Base-by-base conservation (phyloP, 2,797 vertebrate species). In the Cheirogaleus major region DNA sequence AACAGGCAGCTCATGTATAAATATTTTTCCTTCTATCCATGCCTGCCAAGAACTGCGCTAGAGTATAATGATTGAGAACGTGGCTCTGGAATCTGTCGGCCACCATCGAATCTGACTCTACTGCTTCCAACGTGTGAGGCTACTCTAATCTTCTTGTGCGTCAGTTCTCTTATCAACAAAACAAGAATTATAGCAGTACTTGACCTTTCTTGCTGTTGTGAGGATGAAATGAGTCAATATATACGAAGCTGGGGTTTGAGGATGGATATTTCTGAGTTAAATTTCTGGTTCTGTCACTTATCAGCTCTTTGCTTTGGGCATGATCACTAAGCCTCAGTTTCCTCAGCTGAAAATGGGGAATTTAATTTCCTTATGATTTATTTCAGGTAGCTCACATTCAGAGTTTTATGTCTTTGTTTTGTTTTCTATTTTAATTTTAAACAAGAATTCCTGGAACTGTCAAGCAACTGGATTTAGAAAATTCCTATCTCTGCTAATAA, bases 401-500 rank as follows among this genome's bases (percentile, higher is more conserved):
- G 45, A 89, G 17, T 69, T 80, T 55, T 59, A 67, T 48, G 38
- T 48, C 4, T 32, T 50, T 52, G 18, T 82, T 92, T 85, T 78
- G 27, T 7, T n/a, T 63, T 75, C 2, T 55, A 1, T 83, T 96
- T 95, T 69, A 79, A 73, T 55, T 87, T 93, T 81, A 92, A 95
- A 69, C 35, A 70, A 30, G 89, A 89, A 83, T 89, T 83, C 57
- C 57, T 41, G 20, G 57, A 79, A 48, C 65, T 83, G 41, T 82
- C 25, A 48, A 84, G 76, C 27, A 80, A 83, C 22, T 15, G 15
- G 65, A 67, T 61, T 89, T 93, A 78, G 55, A 91, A 95, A 95
- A 55, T 67, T 35, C 18, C 18, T 32, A 41, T 86, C 48, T 94
- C 48, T 14, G 52, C 52, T 32, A 84, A 55, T 48, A 45, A 81